These are phyloP conservation scores for Alviniconcha strummeri DNA, from an alignment of 2,888 invertebrate species.

Conservation along the genomic window DNA sequence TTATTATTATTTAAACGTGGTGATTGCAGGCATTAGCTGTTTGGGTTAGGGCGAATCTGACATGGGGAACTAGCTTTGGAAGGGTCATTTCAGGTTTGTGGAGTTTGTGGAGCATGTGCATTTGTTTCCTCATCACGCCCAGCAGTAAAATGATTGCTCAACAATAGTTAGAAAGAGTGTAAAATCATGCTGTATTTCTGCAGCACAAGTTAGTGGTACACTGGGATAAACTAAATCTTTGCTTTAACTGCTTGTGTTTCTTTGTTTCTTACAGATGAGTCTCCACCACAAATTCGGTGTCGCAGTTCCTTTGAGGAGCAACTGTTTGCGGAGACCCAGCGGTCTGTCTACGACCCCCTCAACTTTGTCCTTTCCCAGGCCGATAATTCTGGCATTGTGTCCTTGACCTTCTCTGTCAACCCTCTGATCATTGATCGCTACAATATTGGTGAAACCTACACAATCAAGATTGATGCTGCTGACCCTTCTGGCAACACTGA, in stretches of 20 bases:
- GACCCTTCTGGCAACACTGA: slow-evolving; percentile 51
- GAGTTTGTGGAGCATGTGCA: too few relatives aligned
- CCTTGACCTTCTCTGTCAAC: slow-evolving; percentile 26
- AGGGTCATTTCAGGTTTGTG: too few relatives aligned
- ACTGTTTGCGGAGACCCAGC: slow-evolving; percentile 22
- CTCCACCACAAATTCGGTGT: slow-evolving; percentile 34
- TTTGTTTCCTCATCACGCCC: too few relatives aligned
- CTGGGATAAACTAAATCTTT: too few relatives aligned
- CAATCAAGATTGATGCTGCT: slow-evolving; percentile 45
- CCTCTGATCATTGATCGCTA: slow-evolving; percentile 19
- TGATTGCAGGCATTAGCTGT: too few relatives aligned
- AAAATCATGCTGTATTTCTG: too few relatives aligned
- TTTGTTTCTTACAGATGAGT: slow-evolving; percentile 34
- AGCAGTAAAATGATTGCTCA: too few relatives aligned
- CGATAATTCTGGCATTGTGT: slow-evolving; percentile 33
- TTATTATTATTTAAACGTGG: too few relatives aligned
- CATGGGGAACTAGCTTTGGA: too few relatives aligned
- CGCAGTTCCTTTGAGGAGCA: slow-evolving; percentile 26
- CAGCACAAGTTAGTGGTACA: too few relatives aligned
- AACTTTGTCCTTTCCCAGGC: slow-evolving; percentile 27
- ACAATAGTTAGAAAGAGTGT: too few relatives aligned
- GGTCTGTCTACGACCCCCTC: slow-evolving; percentile 17
- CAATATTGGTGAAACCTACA: slow-evolving; percentile 47
- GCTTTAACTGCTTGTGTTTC: background rate
- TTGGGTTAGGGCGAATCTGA: too few relatives aligned